Evolutionary conservation across 2,113 vertebrate genomes (phyloP), one percentile per base, ranked within the genome.

Genomic region (Heloderma charlesbogerti): DNA sequence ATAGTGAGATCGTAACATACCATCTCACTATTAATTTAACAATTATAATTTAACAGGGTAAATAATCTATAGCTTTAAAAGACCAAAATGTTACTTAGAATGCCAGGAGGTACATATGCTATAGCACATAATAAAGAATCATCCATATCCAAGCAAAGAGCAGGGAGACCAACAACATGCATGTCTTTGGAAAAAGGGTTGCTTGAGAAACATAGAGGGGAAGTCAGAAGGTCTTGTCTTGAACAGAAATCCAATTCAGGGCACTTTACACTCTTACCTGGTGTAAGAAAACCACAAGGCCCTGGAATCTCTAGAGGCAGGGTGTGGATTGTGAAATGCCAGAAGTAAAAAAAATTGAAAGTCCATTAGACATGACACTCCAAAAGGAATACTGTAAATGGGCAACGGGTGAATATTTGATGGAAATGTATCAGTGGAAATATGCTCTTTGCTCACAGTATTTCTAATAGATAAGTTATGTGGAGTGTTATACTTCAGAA

Each of bases 221-320:
- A 92, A 89, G 95, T 92, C 93, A 91, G 95, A 96, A 92, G 96
- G 96, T 95, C 92, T 77, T 20, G 87, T 92, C 82, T 92, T 90
- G 91, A 90, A 77, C 89, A 94, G 89, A 93, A 89, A 95, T 34
- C 85, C 71, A 51, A 54, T 96, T 81, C 74, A 94, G 93, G 94
- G 96, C 94, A 93, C 93, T 92, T 91, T 91, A 92, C 84, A 96
- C 95, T 96, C 98, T 98, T 99, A 99, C 99, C 99, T 99, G 98
- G 96, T 94, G 97, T 97, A 94, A 98, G 98, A 97, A 98, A 98
- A 98, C 98, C 99, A 98, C 99, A 99, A 97, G 98, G 98, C 97
- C 98, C 99, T 95, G 97, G 98, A 95, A 98, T 97, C 96, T 98
- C 99, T 99, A 98, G 94, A 96, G 97, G 93, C 95, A 96, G 96